Conservation (phyloP, 2,888 invertebrate genomes). For the Nebria salina region DNA sequence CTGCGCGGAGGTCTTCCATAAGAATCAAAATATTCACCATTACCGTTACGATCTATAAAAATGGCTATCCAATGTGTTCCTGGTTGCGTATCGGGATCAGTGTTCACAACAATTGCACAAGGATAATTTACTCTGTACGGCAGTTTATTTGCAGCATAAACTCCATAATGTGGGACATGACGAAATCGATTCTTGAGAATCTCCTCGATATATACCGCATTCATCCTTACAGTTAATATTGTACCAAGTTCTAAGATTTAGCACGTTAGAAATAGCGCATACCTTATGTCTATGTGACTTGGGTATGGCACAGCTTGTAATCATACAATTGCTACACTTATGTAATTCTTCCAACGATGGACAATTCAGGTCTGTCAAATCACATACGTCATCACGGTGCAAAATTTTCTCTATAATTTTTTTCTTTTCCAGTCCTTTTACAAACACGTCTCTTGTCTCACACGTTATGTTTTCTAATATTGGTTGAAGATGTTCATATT, state of each 20-base stretch:
- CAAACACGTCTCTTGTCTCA: too few species aligned
- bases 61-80: constrained; percentile 28
- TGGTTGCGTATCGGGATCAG: constrained; percentile 20
- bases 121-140: constrained; percentile 33
- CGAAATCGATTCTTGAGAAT: neutral
- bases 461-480: too few species aligned
- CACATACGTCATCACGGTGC: too few species aligned
- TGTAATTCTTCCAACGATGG: constrained; percentile 2
- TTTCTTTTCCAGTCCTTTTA: too few species aligned
- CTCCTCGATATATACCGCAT: neutral
- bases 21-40: constrained; percentile 31
- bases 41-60: constrained; percentile 22
- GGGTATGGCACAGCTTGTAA: constrained; percentile 9
- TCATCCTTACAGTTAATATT: neutral
- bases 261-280: neutral
- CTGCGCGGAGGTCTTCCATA: constrained; percentile 16
- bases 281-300: constrained; percentile 13
- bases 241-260: constrained; percentile 3
- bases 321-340: neutral
- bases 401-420: too few species aligned
- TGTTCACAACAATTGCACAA: constrained; percentile 24
- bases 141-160: constrained; percentile 12
- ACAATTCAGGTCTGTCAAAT: too few species aligned
- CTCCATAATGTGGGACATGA: constrained; percentile 8
- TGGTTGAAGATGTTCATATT: too few species aligned